Evolutionary conservation across 2,888 invertebrate genomes (phyloP), one percentile per base, ranked within the genome.

Genomic region (Timandra comae): DNA sequence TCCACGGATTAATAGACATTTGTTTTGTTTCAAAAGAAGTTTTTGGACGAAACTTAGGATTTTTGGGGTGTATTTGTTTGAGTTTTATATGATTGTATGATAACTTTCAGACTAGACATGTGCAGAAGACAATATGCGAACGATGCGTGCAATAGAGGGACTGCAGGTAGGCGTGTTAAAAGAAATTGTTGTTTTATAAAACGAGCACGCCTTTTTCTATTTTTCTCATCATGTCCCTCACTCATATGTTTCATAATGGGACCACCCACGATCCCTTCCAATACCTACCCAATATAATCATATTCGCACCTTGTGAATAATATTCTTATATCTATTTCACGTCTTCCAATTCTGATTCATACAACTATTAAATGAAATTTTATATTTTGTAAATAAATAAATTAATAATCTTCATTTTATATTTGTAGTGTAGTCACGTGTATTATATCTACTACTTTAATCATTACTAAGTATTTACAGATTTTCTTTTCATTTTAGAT

Each of bases 141-240:
- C 90, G 96, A 95, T 88, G 92, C 93, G 88, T 97, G 97, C 93
- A 97, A 97, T 93, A 93, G 96, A 90, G 97, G 97, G 89, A 97
- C 97, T 65, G 97, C 97, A 95, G 97, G 97, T 97, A 95, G 91
- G 82, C 80, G 82, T 82, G 84, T 79, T 68, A 68, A 64, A n/a
- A 60, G 63, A 68, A 50, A 70, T 62, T 49, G 61, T n/a, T n/a
- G n/a, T n/a, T n/a, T n/a, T n/a, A n/a, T 16, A 16, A 62, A 59
- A 54, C 46, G 71, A 78, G 82, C 84, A 84, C 84, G 80, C 84
- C 84, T 74, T 61, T 56, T 6, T 33, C 38, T 57, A 49, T 69
- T 61, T 10, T 24, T 11, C 9, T 67, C 66, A 71, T 70, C 58
- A 57, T 43, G 72, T 78, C 72, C 76, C 73, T 63, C 73, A 72